Evolutionary conservation across 2,888 invertebrate genomes (phyloP).

Genomic region (Autographa gamma): DNA sequence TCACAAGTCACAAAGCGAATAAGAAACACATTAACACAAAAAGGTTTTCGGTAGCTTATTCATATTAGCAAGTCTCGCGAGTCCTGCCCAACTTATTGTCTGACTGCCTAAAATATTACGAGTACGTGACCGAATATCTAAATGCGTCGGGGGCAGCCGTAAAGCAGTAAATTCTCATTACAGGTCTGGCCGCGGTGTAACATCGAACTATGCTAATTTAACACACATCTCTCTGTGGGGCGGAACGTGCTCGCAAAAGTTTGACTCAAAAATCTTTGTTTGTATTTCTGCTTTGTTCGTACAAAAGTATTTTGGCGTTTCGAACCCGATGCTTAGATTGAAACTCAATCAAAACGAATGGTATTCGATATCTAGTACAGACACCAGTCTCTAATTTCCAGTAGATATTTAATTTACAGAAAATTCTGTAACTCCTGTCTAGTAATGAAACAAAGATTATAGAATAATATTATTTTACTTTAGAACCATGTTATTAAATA

Average conservation of each 20-base stretch:
- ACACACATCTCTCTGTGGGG: slow-evolving; percentile 65
- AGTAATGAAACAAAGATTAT: too few relatives aligned
- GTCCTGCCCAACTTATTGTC: slow-evolving; percentile 47
- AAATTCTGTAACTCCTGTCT: too few relatives aligned
- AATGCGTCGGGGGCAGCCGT: slow-evolving; percentile 61
- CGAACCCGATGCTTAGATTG: not conserved
- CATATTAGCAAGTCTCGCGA: slow-evolving; percentile 32
- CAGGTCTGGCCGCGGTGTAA: slow-evolving; percentile 62
- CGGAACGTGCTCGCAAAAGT: slow-evolving; percentile 37
- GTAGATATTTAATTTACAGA: too few relatives aligned
- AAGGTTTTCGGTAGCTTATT: slow-evolving; percentile 33
- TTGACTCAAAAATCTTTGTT: slow-evolving; percentile 21
- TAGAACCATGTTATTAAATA: too few relatives aligned
- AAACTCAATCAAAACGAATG: not conserved
- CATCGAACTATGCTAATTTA: slow-evolving; percentile 82
- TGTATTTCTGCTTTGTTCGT: not conserved
- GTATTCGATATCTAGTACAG: too few relatives aligned
- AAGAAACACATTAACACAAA: slow-evolving; percentile 39
- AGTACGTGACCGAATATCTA: slow-evolving; percentile 63
- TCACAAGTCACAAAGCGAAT: slow-evolving; percentile 10
- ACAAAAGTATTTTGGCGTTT: not conserved
- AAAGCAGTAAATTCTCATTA: slow-evolving; percentile 80
- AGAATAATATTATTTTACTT: too few relatives aligned
- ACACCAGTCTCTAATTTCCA: too few relatives aligned
- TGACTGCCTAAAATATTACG: slow-evolving; percentile 49